Base-by-base conservation (phyloP, 2,888 invertebrate species). In the Oxytorus armatus region DNA sequence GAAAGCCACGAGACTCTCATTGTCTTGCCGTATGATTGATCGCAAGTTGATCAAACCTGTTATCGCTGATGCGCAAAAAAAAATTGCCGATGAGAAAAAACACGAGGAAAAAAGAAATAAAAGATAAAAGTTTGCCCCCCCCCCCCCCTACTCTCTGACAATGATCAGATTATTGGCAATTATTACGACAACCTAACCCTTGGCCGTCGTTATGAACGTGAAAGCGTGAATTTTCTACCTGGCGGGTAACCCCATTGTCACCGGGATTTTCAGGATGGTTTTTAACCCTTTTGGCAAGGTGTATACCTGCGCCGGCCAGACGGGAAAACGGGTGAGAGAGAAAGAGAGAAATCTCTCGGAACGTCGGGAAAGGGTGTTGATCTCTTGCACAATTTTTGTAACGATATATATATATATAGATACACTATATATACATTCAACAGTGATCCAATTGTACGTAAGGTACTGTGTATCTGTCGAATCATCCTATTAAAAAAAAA, bases 171-270 rank as follows among this genome's bases (percentile, higher is more conserved):
- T 87, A 89, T 88, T 86, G 81, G 83, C 82, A 84, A 87, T 89
- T 83, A 88, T 89, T 85, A 85, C 83, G 82, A 86, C 79, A 85
- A n/a, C 84, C 87, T 85, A 87, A 87, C 83, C 85, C 85, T 86
- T 86, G 82, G 82, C 61, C 72, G 77, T 78, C 23, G 55, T 70
- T 69, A 65, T 29, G 49, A 11, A 82, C 39, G 84, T 83, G 68
- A 82, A 86, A 86, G 86, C 84, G 73, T 82, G 78, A 85, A 81
- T 77, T 77, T 73, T 82, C 82, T 86, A 87, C 88, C 88, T 87
- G 86, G 63, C 75, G 42, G 72, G 18, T 57, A 5, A 11, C 16
- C 3, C 66, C 76, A 86, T 86, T 87, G 86, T 86, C 69, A 51
- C 55, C 18, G 10, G 16, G 18, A n/a, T 18, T 72, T 33, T 36